Conservation (phyloP, 2,888 invertebrate species). For the Cordylochernes scorpioides region DNA sequence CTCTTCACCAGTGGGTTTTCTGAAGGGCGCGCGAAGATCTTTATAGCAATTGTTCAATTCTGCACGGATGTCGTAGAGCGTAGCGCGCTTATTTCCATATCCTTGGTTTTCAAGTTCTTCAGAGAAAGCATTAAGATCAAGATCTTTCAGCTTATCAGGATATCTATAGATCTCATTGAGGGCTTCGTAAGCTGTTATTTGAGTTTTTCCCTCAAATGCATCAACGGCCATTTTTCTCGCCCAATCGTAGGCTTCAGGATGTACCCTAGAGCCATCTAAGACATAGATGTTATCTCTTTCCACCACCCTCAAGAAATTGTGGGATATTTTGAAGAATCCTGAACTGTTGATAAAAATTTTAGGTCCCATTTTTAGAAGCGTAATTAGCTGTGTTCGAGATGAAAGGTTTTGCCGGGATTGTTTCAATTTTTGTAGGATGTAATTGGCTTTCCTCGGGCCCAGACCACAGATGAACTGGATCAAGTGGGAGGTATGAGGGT, state of each 20-base stretch:
- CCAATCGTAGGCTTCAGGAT: conserved; percentile 99
- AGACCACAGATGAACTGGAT: conserved; percentile 91
- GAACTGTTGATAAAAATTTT: conserved; percentile 97
- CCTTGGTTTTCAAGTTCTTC: conserved; percentile 80
- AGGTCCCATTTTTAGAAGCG: conserved; percentile 85
- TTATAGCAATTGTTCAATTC: too few relatives aligned
- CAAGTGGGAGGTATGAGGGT: conserved; percentile 56
- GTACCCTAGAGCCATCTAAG: conserved; percentile 84
- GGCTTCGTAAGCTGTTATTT: too few relatives aligned
- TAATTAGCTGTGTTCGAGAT: conserved; percentile 80
- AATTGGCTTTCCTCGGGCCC: conserved; percentile 90
- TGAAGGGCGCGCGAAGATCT: too few relatives aligned
- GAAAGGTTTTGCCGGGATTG: conserved; percentile 52
- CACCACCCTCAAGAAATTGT: conserved; percentile 69
- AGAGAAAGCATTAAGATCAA: conserved; percentile 92
- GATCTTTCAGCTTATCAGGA: conserved; percentile 70
- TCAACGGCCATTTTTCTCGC: conserved; percentile 99
- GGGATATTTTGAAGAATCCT: conserved; percentile 94
- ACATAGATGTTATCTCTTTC: conserved; percentile 91
- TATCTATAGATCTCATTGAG: conserved; percentile 86
- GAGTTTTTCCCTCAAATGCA: conserved; percentile 81
- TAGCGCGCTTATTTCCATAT: conserved; percentile 37
- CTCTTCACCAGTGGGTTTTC: conserved; percentile 55
- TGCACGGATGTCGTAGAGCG: too few relatives aligned
- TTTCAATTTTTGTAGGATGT: conserved; percentile 85